Percentiles rank a stretch among this genome's conserved stretches.
Conservation (phyloP, 2,797 vertebrate genomes). For the Ctenopoma kingsleyae region DNA sequence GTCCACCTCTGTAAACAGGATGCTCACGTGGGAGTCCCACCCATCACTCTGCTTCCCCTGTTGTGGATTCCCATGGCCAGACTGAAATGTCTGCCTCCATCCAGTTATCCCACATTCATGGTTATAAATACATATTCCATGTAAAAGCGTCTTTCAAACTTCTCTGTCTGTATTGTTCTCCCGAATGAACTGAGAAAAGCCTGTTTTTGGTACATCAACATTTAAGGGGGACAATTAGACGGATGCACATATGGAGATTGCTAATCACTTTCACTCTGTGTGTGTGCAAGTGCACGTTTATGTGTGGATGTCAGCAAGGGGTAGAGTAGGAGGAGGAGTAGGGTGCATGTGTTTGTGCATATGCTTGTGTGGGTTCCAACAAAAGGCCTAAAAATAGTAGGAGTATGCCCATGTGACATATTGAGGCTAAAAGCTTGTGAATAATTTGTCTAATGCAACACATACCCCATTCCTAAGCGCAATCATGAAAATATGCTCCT, state of each 20-base stretch:
- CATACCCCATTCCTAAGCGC: constrained; percentile 54
- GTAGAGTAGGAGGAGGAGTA: constrained; percentile 35
- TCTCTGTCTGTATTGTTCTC: constrained; percentile 54
- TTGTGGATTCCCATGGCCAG: constrained; percentile 52
- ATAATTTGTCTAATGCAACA: constrained; percentile 82
- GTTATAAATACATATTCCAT: constrained; percentile 47
- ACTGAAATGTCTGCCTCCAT: constrained; percentile 32
- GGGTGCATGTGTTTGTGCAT: constrained; percentile 50
- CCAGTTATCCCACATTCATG: constrained; percentile 42
- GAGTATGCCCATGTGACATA: constrained; percentile 81
- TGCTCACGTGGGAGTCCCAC: constrained; percentile 65
- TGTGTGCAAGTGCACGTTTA: constrained; percentile 16
- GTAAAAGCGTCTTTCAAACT: constrained; percentile 36
- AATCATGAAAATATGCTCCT: constrained; percentile 51
- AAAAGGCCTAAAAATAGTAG: constrained; percentile 83
- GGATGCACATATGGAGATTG: constrained; percentile 59
- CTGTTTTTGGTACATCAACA: constrained; percentile 43
- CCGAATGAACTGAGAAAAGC: constrained; percentile 23
- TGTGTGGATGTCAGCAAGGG: constrained; percentile 1
- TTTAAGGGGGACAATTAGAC: constrained; percentile 41
- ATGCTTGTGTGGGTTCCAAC: constrained; percentile 72
- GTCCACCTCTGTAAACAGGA: constrained; percentile 75
- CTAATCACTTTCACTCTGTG: constrained; percentile 67
- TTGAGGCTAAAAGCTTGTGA: constrained; percentile 85
- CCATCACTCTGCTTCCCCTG: constrained; percentile 57